Evolutionary conservation across 2,797 vertebrate species (phyloP).

Genomic region (Vireo griseus): DNA sequence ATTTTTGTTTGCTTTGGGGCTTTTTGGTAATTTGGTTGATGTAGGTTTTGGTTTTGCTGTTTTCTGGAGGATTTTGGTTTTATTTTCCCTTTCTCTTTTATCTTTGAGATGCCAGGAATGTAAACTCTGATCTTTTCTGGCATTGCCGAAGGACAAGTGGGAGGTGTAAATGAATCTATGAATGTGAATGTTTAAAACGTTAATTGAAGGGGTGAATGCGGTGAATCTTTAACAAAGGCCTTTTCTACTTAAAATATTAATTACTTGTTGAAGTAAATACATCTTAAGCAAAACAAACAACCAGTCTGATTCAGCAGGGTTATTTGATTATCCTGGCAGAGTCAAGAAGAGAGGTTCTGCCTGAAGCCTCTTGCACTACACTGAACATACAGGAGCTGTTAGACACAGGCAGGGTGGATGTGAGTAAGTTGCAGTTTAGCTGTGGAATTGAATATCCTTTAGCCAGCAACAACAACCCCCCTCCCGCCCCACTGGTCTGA

Average conservation of each 20-base stretch:
- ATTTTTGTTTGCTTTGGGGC: background rate
- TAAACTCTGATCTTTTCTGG: conserved; percentile 38
- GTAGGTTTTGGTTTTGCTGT: background rate
- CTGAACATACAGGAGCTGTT: background rate
- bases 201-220: conserved; percentile 38
- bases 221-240: conserved; percentile 32
- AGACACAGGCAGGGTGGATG: background rate
- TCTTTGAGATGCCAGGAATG: background rate
- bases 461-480: background rate
- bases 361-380: background rate
- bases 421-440: background rate
- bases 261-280: conserved; percentile 31
- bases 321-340: background rate
- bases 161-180: conserved; percentile 46
- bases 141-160: conserved; percentile 52
- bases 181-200: conserved; percentile 28
- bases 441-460: background rate
- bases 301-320: background rate
- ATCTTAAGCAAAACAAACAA: conserved; percentile 26
- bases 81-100: conserved; percentile 18
- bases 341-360: background rate
- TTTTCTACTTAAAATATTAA: conserved; percentile 47
- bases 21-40: background rate
- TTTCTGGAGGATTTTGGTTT: background rate
- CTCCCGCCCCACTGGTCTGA: rapidly evolving